Conservation (phyloP, 2,888 invertebrate species). For the Chrysolina oricalcia region DNA sequence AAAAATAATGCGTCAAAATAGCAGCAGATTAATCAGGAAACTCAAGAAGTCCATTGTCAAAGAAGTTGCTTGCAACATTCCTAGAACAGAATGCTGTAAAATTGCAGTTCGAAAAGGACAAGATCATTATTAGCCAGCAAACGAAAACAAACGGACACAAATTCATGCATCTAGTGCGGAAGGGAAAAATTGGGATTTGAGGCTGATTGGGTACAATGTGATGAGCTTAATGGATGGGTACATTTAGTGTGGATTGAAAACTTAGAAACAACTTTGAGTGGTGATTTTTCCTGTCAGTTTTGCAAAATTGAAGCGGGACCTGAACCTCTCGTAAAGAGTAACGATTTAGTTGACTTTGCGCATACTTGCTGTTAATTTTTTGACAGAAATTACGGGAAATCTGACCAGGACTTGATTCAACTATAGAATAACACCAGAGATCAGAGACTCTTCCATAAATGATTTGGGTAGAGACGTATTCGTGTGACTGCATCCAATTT, state of each 20-base stretch:
- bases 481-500: too few species aligned
- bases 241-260: slow-evolving; percentile 33
- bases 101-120: background rate
- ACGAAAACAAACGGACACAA: background rate
- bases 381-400: slow-evolving; percentile 3
- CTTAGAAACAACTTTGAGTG: slow-evolving; percentile 1
- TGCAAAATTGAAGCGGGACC: background rate
- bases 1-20: slow-evolving; percentile 23
- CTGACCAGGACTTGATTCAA: background rate
- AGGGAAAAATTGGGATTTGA: slow-evolving; percentile 28
- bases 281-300: slow-evolving; percentile 31
- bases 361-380: background rate
- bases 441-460: slow-evolving; percentile 8
- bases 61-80: slow-evolving; percentile 19
- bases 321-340: background rate
- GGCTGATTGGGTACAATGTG: too few species aligned
- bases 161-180: slow-evolving; percentile 36
- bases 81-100: too few species aligned
- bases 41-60: slow-evolving; percentile 24
- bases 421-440: background rate
- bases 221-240: slow-evolving; percentile 37
- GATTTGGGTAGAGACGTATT: too few species aligned
- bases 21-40: slow-evolving; percentile 33
- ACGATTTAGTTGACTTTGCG: background rate
- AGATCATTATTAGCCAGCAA: background rate